phyloP scores from a whole-genome alignment of 2,888 invertebrate species.

The Chaetoderma sp. region DNA sequence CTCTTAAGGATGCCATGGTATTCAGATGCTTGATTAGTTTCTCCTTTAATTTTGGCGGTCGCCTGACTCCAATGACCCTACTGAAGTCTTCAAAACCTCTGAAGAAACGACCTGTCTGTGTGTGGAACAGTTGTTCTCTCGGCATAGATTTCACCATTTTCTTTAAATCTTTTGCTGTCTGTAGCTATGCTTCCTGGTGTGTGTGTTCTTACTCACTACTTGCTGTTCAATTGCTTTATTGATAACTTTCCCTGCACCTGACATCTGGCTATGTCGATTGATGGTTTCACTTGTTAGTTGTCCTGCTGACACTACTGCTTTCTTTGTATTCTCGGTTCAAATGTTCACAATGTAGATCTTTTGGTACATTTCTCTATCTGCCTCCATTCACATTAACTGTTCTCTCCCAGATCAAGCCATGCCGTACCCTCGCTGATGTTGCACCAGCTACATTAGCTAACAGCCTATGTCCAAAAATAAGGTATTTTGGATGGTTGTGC shows the following conservation, averaged over 20 bases:
- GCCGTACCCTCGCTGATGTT: slow-evolving; percentile 11
- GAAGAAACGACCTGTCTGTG: too few species aligned
- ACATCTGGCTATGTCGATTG: slow-evolving; percentile 14
- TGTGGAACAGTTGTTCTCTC: too few species aligned
- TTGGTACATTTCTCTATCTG: slow-evolving; percentile 10
- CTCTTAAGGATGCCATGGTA: too few species aligned
- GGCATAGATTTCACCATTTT: too few species aligned
- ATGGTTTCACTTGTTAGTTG: background rate
- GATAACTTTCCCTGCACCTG: slow-evolving; percentile 3
- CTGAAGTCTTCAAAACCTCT: too few species aligned
- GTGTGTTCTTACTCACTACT: background rate
- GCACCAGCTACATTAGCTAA: slow-evolving; percentile 17
- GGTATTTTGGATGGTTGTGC: slow-evolving; percentile 13
- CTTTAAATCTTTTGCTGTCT: too few species aligned
- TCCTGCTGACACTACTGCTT: background rate
- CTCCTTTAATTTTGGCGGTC: too few species aligned
- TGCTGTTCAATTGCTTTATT: slow-evolving; percentile 2
- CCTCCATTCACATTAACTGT: slow-evolving; percentile 17
- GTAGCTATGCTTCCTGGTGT: slow-evolving; percentile 7
- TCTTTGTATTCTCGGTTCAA: slow-evolving; percentile 20
- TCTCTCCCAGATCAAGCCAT: slow-evolving; percentile 9
- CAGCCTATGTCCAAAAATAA: slow-evolving; percentile 8
- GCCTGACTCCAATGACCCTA: too few species aligned
- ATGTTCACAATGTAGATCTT: slow-evolving; percentile 22
- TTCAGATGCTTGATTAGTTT: too few species aligned